Evolutionary conservation across 2,113 vertebrate genomes (phyloP).

Genomic region (Antechinus flavipes): DNA sequence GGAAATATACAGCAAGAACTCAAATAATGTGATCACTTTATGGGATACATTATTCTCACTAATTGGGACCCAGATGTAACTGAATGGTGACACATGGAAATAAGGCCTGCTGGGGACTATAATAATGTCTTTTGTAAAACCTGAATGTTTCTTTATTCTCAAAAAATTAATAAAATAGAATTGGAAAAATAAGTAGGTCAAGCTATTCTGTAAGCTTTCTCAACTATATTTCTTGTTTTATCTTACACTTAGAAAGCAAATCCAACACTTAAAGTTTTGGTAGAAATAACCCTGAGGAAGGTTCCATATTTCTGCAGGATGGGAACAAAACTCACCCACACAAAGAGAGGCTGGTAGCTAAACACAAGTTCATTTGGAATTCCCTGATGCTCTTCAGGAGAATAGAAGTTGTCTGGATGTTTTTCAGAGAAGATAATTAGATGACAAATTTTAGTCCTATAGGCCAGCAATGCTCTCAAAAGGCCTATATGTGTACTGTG

Average conservation of each 20-base stretch:
- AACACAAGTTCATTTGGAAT: constrained; percentile 49
- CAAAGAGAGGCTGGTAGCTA: background rate
- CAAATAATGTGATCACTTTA: background rate
- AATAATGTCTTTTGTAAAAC: background rate
- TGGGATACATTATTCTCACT: background rate
- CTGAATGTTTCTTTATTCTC: background rate
- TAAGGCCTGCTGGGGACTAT: background rate
- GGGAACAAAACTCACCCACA: constrained; percentile 26
- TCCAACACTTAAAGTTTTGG: background rate
- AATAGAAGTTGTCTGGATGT: constrained; percentile 30
- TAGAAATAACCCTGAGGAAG: background rate
- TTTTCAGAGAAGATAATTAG: constrained; percentile 47
- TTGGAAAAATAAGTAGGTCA: background rate
- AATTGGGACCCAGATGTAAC: background rate
- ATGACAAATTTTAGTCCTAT: constrained; percentile 30
- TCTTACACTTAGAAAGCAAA: background rate
- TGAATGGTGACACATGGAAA: background rate
- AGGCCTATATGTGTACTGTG: background rate
- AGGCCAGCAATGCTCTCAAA: constrained; percentile 25
- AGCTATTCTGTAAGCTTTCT: background rate
- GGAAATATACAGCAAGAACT: background rate
- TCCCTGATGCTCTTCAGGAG: background rate
- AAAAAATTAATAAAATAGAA: background rate
- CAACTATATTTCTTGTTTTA: background rate
- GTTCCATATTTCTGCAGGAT: constrained; percentile 8